Evolutionary conservation across 2,797 vertebrate species (phyloP).

Genomic region (Apogon hyalosoma): DNA sequence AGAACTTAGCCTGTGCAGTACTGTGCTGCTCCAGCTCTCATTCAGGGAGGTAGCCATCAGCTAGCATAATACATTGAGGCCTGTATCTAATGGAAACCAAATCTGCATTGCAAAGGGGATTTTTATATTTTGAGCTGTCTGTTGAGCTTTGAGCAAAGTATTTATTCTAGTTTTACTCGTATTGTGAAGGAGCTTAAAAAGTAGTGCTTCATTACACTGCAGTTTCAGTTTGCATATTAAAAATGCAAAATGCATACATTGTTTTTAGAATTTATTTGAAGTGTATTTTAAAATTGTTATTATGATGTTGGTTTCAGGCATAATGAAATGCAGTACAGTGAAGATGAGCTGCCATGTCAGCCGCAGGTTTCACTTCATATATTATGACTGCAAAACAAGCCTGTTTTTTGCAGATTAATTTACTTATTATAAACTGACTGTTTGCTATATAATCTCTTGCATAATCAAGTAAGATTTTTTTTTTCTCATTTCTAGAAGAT

Average conservation of each 20-base stretch:
- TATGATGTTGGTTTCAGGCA: too few relatives aligned
- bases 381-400: too few relatives aligned
- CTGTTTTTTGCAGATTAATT: too few relatives aligned
- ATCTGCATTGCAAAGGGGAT: slow-evolving; percentile 39
- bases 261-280: slow-evolving; percentile 1
- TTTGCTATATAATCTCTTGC: neutral
- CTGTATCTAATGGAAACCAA: slow-evolving; percentile 36
- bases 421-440: neutral
- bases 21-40: slow-evolving; percentile 57
- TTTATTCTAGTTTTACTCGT: neutral
- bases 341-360: too few relatives aligned
- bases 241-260: neutral
- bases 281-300: too few relatives aligned
- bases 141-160: slow-evolving; percentile 6
- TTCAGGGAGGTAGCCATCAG: slow-evolving; percentile 54
- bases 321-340: too few relatives aligned
- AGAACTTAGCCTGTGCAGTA: slow-evolving; percentile 67
- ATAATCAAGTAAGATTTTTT: neutral
- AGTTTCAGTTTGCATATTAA: neutral
- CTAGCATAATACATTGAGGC: slow-evolving; percentile 15
- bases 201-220: neutral
- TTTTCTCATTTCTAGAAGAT: neutral
- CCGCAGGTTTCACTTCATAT: too few relatives aligned
- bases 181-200: neutral
- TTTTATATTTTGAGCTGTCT: slow-evolving; percentile 23